Conservation (phyloP, 1,140 invertebrate genomes). For the Copidosoma floridanum region DNA sequence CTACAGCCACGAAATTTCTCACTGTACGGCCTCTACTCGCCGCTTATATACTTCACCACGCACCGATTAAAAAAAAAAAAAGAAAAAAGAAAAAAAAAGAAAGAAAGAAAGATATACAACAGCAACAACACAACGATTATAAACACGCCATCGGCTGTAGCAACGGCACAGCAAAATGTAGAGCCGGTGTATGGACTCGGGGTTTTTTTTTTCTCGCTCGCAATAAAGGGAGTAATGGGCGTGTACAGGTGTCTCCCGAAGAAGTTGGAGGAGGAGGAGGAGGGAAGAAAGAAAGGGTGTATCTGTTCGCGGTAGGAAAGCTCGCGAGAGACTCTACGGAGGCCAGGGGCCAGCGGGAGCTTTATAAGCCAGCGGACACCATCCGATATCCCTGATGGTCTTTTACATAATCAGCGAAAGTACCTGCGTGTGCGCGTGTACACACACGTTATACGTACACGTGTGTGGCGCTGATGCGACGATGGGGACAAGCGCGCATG, state of each 20-base stretch:
- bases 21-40: neutral
- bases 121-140: no score
- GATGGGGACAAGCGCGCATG: no score
- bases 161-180: no score
- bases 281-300: neutral
- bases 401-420: conserved; percentile 32
- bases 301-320: conserved; percentile 6
- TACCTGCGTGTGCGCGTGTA: no score
- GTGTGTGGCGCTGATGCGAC: no score
- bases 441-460: no score
- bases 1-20: neutral
- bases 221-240: no score
- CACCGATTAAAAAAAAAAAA: no score
- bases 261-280: neutral
- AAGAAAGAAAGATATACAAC: neutral
- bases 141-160: no score
- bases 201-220: no score
- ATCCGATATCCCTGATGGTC: neutral
- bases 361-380: conserved; percentile 24
- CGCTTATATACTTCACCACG: neutral
- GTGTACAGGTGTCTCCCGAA: neutral
- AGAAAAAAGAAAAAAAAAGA: neutral
- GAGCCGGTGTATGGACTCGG: no score
- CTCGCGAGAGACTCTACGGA: conserved; percentile 24
- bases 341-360: conserved; percentile 12